Conservation (phyloP, 2,113 vertebrate species). For the Ptyas mucosa region DNA sequence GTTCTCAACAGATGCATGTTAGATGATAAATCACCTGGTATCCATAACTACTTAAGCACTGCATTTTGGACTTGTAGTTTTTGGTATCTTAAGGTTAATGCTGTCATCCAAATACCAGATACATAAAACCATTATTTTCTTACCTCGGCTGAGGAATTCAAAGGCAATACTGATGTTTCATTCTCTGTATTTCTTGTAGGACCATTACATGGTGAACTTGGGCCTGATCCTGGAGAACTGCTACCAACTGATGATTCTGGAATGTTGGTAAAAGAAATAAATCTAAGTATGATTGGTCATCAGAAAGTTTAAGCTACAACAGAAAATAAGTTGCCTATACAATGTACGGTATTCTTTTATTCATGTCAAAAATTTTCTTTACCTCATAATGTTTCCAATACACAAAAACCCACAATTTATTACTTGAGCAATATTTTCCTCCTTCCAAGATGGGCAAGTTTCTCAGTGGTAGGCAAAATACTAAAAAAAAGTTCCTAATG, state of each 20-base stretch:
- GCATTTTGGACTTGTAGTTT: neutral
- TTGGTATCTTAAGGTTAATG: neutral
- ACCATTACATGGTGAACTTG: slow-evolving; percentile 92
- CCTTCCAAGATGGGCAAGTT: neutral
- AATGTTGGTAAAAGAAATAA: slow-evolving; percentile 43
- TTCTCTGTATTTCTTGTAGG: slow-evolving; percentile 86
- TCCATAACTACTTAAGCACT: neutral
- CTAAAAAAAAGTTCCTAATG: neutral
- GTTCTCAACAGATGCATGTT: neutral
- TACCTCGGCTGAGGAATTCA: slow-evolving; percentile 89
- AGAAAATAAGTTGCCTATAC: neutral
- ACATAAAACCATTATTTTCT: slow-evolving; percentile 6
- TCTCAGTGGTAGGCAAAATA: slow-evolving; percentile 22
- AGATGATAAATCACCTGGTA: neutral
- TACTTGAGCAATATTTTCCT: slow-evolving; percentile 12
- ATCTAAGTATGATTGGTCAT: slow-evolving; percentile 19
- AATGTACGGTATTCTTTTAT: neutral
- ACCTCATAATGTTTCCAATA: slow-evolving; percentile 2
- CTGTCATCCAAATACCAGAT: neutral
- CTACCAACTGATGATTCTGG: slow-evolving; percentile 89
- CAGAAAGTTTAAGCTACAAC: neutral
- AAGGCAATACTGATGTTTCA: slow-evolving; percentile 81
- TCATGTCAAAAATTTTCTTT: neutral
- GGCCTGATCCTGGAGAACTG: slow-evolving; percentile 89
- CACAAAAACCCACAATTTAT: slow-evolving; percentile 23